Base-by-base conservation (phyloP, 2,113 vertebrate genomes). In the Chloroceryle aenea region DNA sequence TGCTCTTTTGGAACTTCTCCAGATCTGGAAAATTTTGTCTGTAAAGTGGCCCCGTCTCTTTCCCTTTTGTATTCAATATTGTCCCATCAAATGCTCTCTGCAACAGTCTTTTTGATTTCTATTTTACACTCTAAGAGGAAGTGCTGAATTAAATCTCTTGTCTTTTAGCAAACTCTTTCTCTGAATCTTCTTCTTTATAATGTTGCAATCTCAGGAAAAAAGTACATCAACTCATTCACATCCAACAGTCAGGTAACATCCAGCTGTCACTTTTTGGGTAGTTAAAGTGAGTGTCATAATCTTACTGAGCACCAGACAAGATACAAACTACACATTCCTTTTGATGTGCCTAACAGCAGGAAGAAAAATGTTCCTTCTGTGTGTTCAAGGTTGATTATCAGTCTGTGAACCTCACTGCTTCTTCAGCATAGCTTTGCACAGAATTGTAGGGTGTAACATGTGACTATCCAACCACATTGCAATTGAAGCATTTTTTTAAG, bases 391-490 rank as follows among this genome's bases (percentile, higher is more conserved):
- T 7, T 13, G 1, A 26, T 89, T 96, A 56, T 61, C 42, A 67
- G 6, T 45, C 55, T 74, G 42, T 7, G 17, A 72, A 14, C 13
- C 21, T 38, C 59, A 47, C 26, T 86, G 45, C 45, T 71, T 85
- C 40, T 84, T 85, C 67, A 92, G 42, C n/a, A 67, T 59, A 82
- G 6, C 3, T 85, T 92, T 85, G 55, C 36, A 72, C n/a, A 85
- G 38, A 82, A 85, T 83, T 67, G 87, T 19, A 61, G 14, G 30
- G 27, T 38, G 16, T 38, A n/a, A 36, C 6, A 52, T 47, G 26
- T 32, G 83, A 56, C 61, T 53, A 48, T 0, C 1, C 36, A 90
- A 67, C 26, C 14, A 36, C 0, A 4, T 1, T 55, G 26, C 8
- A 76, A 36, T 9, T 59, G 61, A 79, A 78, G 12, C 25, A 67